These are phyloP conservation scores for Forbesichthys agassizii DNA, from an alignment of 2,113 vertebrate species.

Conservation along the genomic window DNA sequence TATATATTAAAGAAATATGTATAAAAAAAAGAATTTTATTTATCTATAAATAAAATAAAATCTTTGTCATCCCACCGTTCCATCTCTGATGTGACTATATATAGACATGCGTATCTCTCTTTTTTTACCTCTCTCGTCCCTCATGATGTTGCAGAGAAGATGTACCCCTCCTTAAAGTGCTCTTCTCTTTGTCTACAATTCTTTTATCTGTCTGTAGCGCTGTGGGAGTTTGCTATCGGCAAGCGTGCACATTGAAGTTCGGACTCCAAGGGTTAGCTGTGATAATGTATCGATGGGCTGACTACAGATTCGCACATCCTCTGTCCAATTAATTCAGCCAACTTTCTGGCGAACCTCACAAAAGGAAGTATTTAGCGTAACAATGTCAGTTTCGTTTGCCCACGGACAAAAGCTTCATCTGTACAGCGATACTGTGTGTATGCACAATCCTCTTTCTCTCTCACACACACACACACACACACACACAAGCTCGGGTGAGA, in stretches of 20 bases:
- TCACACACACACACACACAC: conserved; percentile 9
- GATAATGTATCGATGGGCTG: conserved; percentile 39
- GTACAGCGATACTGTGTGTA: conserved; percentile 18
- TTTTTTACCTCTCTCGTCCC: conserved; percentile 42
- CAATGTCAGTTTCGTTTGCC: conserved; percentile 7
- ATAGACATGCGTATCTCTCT: conserved; percentile 42
- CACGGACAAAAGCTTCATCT: conserved; percentile 37
- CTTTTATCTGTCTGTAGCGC: conserved; percentile 34
- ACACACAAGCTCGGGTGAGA: background rate
- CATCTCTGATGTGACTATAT: conserved; percentile 58
- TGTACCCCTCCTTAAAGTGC: conserved; percentile 48
- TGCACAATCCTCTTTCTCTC: background rate
- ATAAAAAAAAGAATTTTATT: too few species aligned
- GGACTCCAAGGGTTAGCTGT: conserved; percentile 31
- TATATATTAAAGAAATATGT: too few species aligned
- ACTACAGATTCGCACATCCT: conserved; percentile 34
- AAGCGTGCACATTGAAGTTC: conserved; percentile 53
- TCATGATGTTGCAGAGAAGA: conserved; percentile 45
- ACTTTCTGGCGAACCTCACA: conserved; percentile 42
- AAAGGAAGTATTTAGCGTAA: conserved; percentile 39
- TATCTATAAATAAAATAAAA: conserved; percentile 29
- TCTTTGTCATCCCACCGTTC: conserved; percentile 58
- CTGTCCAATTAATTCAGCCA: conserved; percentile 37
- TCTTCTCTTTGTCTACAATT: conserved; percentile 28
- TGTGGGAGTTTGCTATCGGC: conserved; percentile 44